Conservation (phyloP, 2,797 vertebrate species). For the Phoxinus dragarum region DNA sequence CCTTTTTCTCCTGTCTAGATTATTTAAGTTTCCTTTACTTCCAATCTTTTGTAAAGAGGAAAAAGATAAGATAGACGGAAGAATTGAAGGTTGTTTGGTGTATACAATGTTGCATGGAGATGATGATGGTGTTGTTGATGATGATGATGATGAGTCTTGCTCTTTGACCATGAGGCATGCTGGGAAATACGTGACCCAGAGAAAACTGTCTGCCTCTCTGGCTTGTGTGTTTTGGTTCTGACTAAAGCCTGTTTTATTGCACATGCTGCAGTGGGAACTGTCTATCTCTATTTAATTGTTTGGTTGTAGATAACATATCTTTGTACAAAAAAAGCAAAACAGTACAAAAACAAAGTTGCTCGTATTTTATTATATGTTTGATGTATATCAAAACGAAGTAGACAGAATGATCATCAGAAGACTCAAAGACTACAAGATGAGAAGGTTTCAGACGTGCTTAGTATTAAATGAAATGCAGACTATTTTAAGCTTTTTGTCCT, state of each 20-base stretch:
- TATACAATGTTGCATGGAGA: slow-evolving; percentile 80
- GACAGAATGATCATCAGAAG: slow-evolving; percentile 26
- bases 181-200: slow-evolving; percentile 70
- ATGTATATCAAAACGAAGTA: not conserved
- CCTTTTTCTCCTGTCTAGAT: slow-evolving; percentile 61
- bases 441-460: slow-evolving; percentile 42
- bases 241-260: slow-evolving; percentile 41
- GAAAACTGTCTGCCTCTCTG: slow-evolving; percentile 68
- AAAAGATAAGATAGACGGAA: slow-evolving; percentile 63
- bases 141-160: slow-evolving; percentile 73
- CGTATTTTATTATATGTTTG: not conserved
- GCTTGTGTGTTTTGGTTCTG: slow-evolving; percentile 70
- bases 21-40: slow-evolving; percentile 51
- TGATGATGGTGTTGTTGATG: slow-evolving; percentile 55
- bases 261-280: slow-evolving; percentile 46
- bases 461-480: slow-evolving; percentile 54
- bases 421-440: slow-evolving; percentile 31
- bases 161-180: slow-evolving; percentile 79
- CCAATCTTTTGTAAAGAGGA: slow-evolving; percentile 66
- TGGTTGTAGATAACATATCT: not conserved
- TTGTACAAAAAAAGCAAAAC: not conserved
- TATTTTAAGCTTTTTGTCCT: slow-evolving; percentile 61
- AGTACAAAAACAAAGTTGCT: not conserved
- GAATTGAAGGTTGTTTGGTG: slow-evolving; percentile 65
- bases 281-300: slow-evolving; percentile 1